phyloP scores from a whole-genome alignment of 2,888 invertebrate genomes.

The Leptinotarsa rubiginosa region DNA sequence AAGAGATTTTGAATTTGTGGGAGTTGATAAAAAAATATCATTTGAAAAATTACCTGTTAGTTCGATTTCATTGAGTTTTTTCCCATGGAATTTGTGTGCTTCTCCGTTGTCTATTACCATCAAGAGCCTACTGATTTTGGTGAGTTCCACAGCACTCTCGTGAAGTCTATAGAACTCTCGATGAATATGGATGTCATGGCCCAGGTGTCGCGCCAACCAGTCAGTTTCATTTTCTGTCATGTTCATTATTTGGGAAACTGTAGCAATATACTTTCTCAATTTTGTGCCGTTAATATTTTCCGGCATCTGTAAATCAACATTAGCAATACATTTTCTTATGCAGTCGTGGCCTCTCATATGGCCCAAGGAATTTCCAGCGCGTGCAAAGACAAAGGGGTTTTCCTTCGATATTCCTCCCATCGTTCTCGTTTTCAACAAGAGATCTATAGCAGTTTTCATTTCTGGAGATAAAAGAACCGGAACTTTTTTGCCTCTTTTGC shows the following conservation, averaged over 20 bases:
- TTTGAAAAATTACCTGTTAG: neutral
- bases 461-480: conserved; percentile 41
- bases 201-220: conserved; percentile 51
- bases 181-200: conserved; percentile 51
- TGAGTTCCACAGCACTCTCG: conserved; percentile 49
- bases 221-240: conserved; percentile 50
- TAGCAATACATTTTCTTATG: too few relatives aligned
- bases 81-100: conserved; percentile 41
- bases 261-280: too few relatives aligned
- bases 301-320: too few relatives aligned
- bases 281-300: too few relatives aligned
- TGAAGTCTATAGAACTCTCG: conserved; percentile 53
- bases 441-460: conserved; percentile 37
- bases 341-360: conserved; percentile 42
- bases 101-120: conserved; percentile 49
- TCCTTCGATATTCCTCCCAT: conserved; percentile 27
- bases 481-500: conserved; percentile 39
- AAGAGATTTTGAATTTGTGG: neutral
- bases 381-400: conserved; percentile 44
- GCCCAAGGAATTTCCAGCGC: conserved; percentile 17
- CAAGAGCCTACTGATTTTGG: conserved; percentile 51
- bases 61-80: conserved; percentile 37
- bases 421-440: conserved; percentile 23
- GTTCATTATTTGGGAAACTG: conserved; percentile 51
- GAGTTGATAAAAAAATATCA: neutral